Conservation (phyloP, 2,797 vertebrate species). For the Macropus fuliginosus region DNA sequence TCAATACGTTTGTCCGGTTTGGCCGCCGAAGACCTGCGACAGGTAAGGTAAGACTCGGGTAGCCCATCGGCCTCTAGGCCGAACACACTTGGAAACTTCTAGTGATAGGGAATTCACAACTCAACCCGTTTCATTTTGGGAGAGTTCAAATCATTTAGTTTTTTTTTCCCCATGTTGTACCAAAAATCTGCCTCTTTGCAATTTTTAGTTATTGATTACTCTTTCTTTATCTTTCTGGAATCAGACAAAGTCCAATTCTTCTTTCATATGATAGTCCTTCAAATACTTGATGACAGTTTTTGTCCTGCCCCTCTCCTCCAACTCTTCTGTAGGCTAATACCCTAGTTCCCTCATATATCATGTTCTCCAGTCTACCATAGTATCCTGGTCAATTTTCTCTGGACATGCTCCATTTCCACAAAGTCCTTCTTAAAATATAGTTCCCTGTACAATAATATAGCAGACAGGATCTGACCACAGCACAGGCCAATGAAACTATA, state of each 20-base stretch:
- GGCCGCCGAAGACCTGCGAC: too few species aligned
- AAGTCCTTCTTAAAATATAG: not conserved
- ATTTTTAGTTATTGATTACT: not conserved
- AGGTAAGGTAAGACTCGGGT: too few species aligned
- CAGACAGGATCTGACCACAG: not conserved
- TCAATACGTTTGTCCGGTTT: too few species aligned
- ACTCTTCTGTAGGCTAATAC: not conserved
- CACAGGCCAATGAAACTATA: not conserved
- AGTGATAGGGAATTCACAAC: not conserved
- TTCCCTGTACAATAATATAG: not conserved
- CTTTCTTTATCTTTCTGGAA: not conserved
- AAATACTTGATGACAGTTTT: not conserved
- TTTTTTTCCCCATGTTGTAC: not conserved
- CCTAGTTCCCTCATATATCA: not conserved
- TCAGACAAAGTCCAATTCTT: not conserved
- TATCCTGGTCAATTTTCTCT: not conserved
- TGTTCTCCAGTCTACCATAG: not conserved
- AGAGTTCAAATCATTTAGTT: not conserved
- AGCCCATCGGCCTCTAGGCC: too few species aligned
- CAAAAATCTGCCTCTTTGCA: not conserved
- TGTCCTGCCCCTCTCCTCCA: not conserved
- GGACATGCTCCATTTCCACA: not conserved
- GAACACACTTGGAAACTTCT: not conserved
- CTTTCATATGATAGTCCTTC: not conserved
- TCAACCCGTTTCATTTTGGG: not conserved